These are phyloP conservation scores for Neogale vison DNA, from an alignment of 2,113 vertebrate species.

Conservation along the genomic window DNA sequence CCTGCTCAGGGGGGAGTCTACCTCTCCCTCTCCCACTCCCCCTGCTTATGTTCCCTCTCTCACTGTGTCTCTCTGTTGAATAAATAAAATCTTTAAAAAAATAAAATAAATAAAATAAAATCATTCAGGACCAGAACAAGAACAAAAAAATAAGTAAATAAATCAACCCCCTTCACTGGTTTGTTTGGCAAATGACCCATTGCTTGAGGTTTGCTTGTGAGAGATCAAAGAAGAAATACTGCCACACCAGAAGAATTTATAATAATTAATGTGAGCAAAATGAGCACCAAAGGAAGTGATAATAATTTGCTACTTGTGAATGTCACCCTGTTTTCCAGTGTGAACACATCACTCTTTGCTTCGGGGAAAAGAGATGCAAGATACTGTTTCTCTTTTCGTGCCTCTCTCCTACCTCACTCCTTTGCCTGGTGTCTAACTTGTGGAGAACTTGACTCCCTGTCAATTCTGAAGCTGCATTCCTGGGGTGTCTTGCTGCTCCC, in stretches of 20 bases:
- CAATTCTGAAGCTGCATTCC: neutral
- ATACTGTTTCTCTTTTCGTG: neutral
- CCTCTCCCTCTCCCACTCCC: too few relatives aligned
- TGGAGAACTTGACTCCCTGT: neutral
- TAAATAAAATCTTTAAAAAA: too few relatives aligned
- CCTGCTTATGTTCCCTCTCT: too few relatives aligned
- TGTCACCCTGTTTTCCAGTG: neutral
- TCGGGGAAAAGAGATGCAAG: neutral
- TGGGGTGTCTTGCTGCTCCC: conserved; percentile 46
- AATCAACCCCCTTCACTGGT: neutral
- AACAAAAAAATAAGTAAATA: neutral
- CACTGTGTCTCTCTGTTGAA: too few relatives aligned
- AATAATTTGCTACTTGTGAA: neutral
- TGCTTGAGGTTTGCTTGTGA: neutral
- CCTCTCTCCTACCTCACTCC: neutral
- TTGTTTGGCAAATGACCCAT: conserved; percentile 32
- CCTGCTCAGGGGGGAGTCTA: too few relatives aligned
- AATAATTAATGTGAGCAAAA: neutral
- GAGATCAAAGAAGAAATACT: conserved; percentile 46
- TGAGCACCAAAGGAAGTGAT: neutral
- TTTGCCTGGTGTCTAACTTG: neutral
- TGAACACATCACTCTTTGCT: neutral
- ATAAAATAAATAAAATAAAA: neutral
- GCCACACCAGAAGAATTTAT: neutral
- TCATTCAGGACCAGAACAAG: neutral